phyloP scores from a whole-genome alignment of 2,113 vertebrate species.

The Microcebus griseorufus region DNA sequence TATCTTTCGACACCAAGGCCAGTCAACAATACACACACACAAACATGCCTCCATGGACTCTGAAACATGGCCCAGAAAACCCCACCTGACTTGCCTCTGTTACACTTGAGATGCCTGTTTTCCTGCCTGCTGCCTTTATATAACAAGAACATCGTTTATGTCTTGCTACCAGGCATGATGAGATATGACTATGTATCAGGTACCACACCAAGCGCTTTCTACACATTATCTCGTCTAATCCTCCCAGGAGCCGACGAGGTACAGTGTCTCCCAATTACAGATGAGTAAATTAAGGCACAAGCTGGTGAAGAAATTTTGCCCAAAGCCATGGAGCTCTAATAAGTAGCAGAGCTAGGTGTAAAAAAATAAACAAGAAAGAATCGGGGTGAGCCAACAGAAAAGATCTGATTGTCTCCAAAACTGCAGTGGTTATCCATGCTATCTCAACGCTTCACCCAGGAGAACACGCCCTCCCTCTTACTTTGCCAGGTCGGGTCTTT shows the following conservation, averaged over 20 bases:
- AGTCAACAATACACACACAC: background rate
- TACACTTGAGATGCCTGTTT: background rate
- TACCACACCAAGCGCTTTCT: background rate
- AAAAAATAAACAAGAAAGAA: slow-evolving; percentile 25
- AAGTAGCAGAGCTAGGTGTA: background rate
- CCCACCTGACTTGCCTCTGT: background rate
- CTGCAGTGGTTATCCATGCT: background rate
- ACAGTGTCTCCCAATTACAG: background rate
- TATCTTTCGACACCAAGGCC: background rate
- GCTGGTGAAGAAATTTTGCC: slow-evolving; percentile 27
- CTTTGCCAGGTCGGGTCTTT: background rate
- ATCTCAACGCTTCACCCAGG: background rate
- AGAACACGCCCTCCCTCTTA: background rate
- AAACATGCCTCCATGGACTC: background rate
- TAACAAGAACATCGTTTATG: background rate
- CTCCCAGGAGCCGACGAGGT: background rate
- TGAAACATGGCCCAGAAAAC: background rate
- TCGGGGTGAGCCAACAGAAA: background rate
- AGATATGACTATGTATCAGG: slow-evolving; percentile 15
- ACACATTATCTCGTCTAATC: background rate
- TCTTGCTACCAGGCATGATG: background rate
- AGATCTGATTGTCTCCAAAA: background rate
- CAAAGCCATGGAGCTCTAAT: background rate
- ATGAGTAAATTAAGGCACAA: slow-evolving; percentile 31
- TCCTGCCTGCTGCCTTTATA: background rate